Evolutionary conservation across 2,797 vertebrate species (phyloP).

Genomic region (Triplophysa yarkandensis): DNA sequence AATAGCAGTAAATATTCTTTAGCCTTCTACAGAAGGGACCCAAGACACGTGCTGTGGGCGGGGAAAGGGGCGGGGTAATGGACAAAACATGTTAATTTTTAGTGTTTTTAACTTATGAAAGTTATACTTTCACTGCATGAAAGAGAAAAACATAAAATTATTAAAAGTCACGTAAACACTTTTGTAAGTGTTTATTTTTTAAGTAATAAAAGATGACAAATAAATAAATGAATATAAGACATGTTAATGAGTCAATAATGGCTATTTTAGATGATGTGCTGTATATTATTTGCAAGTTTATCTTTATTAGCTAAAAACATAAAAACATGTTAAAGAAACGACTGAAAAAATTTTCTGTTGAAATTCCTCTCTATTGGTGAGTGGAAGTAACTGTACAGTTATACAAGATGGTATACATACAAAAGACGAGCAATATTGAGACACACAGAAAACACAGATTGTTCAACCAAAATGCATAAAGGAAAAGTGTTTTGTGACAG

Average conservation of each 20-base stretch:
- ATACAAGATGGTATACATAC: conserved; percentile 18
- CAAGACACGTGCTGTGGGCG: background rate
- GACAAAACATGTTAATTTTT: too few species aligned
- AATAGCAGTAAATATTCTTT: conserved; percentile 84
- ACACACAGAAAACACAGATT: conserved; percentile 62
- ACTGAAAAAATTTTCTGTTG: background rate
- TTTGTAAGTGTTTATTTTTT: too few species aligned
- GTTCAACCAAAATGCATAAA: conserved; percentile 72
- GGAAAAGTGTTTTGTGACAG: conserved; percentile 68
- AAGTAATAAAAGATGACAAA: too few species aligned
- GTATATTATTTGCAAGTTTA: background rate
- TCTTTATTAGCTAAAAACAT: background rate
- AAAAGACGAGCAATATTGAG: conserved; percentile 31
- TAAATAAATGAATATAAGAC: too few species aligned
- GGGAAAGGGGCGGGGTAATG: too few species aligned
- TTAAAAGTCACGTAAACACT: too few species aligned
- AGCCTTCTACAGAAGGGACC: conserved; percentile 75
- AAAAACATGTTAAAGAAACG: background rate
- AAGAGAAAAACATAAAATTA: too few species aligned
- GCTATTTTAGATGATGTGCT: too few species aligned
- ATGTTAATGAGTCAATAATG: too few species aligned
- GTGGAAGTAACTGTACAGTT: conserved; percentile 6
- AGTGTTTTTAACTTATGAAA: too few species aligned
- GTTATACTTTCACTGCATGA: too few species aligned
- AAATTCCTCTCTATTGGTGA: background rate